phyloP scores from a whole-genome alignment of 2,888 invertebrate genomes.

The Anaspis maculata region DNA sequence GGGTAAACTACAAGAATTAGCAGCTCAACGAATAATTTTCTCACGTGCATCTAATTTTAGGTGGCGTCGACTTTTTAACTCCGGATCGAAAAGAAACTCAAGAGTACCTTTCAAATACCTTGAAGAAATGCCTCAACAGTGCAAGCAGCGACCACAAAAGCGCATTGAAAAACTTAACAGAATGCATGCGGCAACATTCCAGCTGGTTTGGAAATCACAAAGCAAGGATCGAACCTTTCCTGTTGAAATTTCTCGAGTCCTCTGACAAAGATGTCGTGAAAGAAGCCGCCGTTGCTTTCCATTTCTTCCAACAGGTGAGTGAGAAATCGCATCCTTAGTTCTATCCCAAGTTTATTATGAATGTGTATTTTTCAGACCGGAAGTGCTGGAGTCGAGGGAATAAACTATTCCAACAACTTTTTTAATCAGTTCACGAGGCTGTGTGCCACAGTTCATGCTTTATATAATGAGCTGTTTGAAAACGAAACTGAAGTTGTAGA shows the following conservation, averaged over 20 bases:
- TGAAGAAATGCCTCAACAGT: no score
- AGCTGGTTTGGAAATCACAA: slow-evolving; percentile 4
- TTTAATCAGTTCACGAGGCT: slow-evolving; percentile 1
- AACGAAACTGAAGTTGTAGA: background rate
- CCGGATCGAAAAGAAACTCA: no score
- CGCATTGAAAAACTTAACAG: no score
- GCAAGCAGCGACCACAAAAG: no score
- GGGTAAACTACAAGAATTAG: no score
- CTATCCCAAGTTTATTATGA: background rate
- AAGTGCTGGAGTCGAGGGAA: slow-evolving; percentile 2
- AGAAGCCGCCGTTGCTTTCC: slow-evolving; percentile 1
- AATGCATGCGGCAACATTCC: slow-evolving; percentile 2
- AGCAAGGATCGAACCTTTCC: slow-evolving; percentile 1
- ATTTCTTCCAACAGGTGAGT: slow-evolving; percentile 2
- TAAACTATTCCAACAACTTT: slow-evolving; percentile 3
- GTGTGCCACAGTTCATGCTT: slow-evolving; percentile 3
- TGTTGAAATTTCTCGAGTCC: slow-evolving; percentile 1
- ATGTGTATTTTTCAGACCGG: slow-evolving; percentile 2
- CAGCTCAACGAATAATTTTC: no score
- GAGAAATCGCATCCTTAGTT: background rate
- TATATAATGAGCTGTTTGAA: slow-evolving; percentile 1
- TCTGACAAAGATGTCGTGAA: background rate
- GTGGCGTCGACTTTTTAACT: no score
- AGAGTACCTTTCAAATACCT: no score
- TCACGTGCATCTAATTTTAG: no score